Conservation (phyloP, 2,797 vertebrate species). For the Premnoplex brunnescens region DNA sequence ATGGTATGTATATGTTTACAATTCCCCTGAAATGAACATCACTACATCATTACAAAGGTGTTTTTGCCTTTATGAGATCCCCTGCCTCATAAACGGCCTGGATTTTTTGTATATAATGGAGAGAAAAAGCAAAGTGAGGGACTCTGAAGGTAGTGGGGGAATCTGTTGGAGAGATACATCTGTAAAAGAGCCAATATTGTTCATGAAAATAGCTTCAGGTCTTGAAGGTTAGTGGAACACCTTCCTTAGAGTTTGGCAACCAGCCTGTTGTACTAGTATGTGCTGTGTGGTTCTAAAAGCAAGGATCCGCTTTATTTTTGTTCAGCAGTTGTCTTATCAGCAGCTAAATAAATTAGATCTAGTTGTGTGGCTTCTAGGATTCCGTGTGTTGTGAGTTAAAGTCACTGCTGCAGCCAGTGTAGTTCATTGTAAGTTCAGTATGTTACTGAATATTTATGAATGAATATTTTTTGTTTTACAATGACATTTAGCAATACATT, state of each 20-base stretch:
- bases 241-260: background rate
- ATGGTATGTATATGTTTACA: background rate
- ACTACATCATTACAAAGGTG: background rate
- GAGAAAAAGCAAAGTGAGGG: background rate
- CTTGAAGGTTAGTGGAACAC: background rate
- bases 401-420: background rate
- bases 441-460: slow-evolving; percentile 70
- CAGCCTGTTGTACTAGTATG: background rate
- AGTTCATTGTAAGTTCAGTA: slow-evolving; percentile 63
- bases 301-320: background rate
- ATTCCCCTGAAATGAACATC: background rate
- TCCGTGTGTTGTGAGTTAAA: slow-evolving; percentile 45
- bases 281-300: background rate
- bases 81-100: background rate
- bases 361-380: background rate
- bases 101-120: background rate
- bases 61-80: background rate
- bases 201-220: background rate
- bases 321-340: background rate
- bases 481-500: slow-evolving; percentile 48
- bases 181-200: background rate
- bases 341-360: background rate
- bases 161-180: background rate
- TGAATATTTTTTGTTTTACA: slow-evolving; percentile 62
- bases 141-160: background rate